These are phyloP conservation scores for Heliopora coerulea DNA, from an alignment of 92 coral and sea anemone species.

Conservation along the genomic window DNA sequence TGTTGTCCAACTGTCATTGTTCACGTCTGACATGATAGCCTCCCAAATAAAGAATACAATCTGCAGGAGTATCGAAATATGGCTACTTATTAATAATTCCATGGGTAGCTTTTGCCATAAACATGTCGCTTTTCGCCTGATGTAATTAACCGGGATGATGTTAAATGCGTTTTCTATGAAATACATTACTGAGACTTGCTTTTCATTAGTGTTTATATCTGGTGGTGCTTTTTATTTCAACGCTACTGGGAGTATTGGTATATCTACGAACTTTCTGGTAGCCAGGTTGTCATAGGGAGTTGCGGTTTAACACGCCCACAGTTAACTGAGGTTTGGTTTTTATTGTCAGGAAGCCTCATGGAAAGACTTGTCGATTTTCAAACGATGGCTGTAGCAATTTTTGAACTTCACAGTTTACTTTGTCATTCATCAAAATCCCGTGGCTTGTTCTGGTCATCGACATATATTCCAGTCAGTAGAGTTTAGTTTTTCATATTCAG, in stretches of 20 bases:
- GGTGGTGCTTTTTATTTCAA: slow-evolving; percentile 10
- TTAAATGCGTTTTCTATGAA: not conserved
- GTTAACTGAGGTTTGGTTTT: not conserved
- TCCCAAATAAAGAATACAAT: no score
- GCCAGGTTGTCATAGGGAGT: slow-evolving; percentile 8
- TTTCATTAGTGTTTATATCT: slow-evolving; percentile 9
- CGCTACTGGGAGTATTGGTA: slow-evolving; percentile 25
- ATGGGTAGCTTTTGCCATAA: no score
- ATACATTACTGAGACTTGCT: not conserved
- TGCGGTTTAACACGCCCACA: slow-evolving; percentile 1
- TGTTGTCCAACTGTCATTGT: no score
- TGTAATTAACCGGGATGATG: not conserved
- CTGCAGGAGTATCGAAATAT: no score
- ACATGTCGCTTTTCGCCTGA: no score
- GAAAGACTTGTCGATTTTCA: slow-evolving; percentile 6
- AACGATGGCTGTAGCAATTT: slow-evolving; percentile 5
- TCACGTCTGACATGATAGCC: no score
- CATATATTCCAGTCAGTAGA: not conserved
- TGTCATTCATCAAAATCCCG: not conserved
- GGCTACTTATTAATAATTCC: no score
- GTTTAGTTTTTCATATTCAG: not conserved
- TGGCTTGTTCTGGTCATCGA: slow-evolving; percentile 19
- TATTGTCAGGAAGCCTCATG: not conserved
- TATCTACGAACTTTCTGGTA: slow-evolving; percentile 4
- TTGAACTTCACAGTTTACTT: not conserved